Conservation (phyloP, 2,113 vertebrate genomes). For the Toxostoma redivivum region DNA sequence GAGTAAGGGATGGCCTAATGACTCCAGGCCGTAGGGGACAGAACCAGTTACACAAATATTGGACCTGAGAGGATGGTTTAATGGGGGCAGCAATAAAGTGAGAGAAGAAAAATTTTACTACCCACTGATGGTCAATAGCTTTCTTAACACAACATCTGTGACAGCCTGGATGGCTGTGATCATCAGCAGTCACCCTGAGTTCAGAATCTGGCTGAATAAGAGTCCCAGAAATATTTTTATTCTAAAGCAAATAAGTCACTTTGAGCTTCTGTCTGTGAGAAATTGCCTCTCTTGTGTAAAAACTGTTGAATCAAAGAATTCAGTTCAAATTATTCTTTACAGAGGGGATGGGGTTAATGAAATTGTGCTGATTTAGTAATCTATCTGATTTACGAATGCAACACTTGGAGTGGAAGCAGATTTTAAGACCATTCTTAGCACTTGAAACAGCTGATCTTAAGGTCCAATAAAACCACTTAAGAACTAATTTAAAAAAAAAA, state of each 20-base stretch:
- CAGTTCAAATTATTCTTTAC: background rate
- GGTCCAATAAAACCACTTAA: background rate
- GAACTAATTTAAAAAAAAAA: background rate
- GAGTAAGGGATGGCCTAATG: conserved; percentile 8
- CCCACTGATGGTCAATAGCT: conserved; percentile 50
- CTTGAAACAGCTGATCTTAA: background rate
- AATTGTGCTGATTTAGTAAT: background rate
- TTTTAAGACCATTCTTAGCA: background rate
- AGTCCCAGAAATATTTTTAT: background rate
- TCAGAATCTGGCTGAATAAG: background rate
- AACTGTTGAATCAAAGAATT: background rate
- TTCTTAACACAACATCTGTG: conserved; percentile 59
- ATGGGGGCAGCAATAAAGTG: conserved; percentile 61
- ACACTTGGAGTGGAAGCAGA: background rate
- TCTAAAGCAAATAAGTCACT: background rate
- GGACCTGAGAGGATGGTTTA: conserved; percentile 58
- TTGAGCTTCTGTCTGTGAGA: background rate
- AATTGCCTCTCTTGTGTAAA: background rate
- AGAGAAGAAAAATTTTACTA: conserved; percentile 52
- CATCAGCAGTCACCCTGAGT: background rate
- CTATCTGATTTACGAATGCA: background rate
- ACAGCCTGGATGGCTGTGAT: background rate
- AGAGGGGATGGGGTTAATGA: background rate
- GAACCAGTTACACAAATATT: conserved; percentile 44
- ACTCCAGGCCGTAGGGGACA: conserved; percentile 7